Evolutionary conservation across 37 sponge, comb jelly and placozoan species (phyloP), one percentile per base, ranked within the genome.

Genomic region (Cladorhizidae sp.): DNA sequence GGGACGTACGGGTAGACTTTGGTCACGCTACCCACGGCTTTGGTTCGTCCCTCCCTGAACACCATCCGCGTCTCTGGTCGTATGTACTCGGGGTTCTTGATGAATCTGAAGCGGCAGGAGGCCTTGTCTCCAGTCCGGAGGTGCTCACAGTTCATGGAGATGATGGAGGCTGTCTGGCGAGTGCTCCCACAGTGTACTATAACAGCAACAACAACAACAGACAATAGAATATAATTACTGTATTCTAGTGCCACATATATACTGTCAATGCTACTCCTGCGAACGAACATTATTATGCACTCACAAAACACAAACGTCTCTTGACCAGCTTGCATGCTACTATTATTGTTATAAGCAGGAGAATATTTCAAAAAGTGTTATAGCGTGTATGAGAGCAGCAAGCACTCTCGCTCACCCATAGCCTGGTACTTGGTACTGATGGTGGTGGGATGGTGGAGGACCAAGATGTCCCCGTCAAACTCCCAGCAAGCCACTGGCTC

Each of bases 51-150:
- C 62, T 98, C 99, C 29, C 99, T 74, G 87, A 98, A 98, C 21
- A 98, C 92, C 90, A 98, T 87, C 62, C 92, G 85, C 29, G 92
- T 80, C 3, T 83, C 94, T 29, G 83, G 69, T n/a, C 81, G 84
- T 17, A 98, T 79, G 86, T 87, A 98, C 85, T 98, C 99, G 12
- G 99, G 99, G 42, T 84, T 86, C 84, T 98, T 98, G 65, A 95
- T 95, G 85, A 98, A 98, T 14, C 94, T 65, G 80, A 98, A 98
- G 57, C 74, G 86, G 80, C 93, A 93, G 39, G 70, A 64, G 39
- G 99, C 99, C 81, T 95, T 95, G 87, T 98, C 99, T 32, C 99
- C 99, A 11, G 99, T 98, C 40, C 99, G 63, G 58, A 98, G 86
- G 83, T 95, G 96, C 25, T 94, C 94, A 35, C 80, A 82, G 84